Conservation (phyloP, 2,113 vertebrate species). For the chimpanzee (Pan troglodytes) region NHGRI_mPanTro3-v2.1_pri NC_072413.2:62556001-62556500, state of each 20-base stretch:
- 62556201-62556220: neutral
- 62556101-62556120: neutral
- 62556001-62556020: neutral
- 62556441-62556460: neutral
- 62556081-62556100: neutral
- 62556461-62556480: neutral
- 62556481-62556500: neutral
- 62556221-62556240: neutral
- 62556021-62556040: neutral
- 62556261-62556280: neutral
- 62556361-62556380: neutral
- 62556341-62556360: neutral
- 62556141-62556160: neutral
- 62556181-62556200: neutral
- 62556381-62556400: neutral
- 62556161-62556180: neutral
- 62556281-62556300: neutral
- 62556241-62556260: neutral
- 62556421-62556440: neutral
- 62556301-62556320: neutral
- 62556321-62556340: neutral
- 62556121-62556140: neutral
- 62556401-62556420: neutral
- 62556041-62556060: neutral
- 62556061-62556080: neutral